These are phyloP conservation scores for Microcebus griseorufus DNA, from an alignment of 2,113 vertebrate species.

Conservation along the genomic window DNA sequence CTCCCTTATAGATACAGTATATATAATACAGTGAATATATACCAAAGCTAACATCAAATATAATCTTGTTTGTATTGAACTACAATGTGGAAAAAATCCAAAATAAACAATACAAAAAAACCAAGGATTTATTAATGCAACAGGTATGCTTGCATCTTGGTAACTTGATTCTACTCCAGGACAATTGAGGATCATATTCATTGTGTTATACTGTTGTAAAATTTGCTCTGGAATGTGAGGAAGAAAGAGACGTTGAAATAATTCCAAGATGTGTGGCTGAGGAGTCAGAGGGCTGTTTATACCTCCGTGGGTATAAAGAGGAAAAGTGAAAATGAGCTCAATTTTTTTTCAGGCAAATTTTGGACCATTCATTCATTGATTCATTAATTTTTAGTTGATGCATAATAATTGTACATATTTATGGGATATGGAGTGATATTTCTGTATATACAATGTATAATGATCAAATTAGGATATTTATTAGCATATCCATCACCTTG, in stretches of 20 bases:
- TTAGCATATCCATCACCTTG: not conserved
- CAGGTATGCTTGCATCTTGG: not conserved
- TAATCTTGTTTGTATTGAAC: not conserved
- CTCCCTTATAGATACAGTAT: not conserved
- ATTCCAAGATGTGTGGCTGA: not conserved
- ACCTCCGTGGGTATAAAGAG: not conserved
- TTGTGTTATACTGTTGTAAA: not conserved
- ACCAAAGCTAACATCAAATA: not conserved
- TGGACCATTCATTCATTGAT: not conserved
- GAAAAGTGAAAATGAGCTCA: not conserved
- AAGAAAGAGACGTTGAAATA: not conserved
- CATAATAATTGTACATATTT: not conserved
- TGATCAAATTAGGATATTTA: not conserved
- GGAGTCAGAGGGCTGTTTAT: not conserved
- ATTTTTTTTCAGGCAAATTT: not conserved
- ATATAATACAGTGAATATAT: not conserved
- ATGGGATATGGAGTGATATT: not conserved
- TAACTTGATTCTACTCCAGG: not conserved
- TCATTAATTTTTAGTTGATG: not conserved
- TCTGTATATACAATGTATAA: not conserved
- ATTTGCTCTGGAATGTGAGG: not conserved
- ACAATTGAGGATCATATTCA: not conserved
- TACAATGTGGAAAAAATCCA: not conserved
- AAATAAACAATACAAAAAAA: not conserved
- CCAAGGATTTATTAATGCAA: not conserved